Conservation (phyloP, 2,113 vertebrate species). For the Oxygymnocypris stewartii region DNA sequence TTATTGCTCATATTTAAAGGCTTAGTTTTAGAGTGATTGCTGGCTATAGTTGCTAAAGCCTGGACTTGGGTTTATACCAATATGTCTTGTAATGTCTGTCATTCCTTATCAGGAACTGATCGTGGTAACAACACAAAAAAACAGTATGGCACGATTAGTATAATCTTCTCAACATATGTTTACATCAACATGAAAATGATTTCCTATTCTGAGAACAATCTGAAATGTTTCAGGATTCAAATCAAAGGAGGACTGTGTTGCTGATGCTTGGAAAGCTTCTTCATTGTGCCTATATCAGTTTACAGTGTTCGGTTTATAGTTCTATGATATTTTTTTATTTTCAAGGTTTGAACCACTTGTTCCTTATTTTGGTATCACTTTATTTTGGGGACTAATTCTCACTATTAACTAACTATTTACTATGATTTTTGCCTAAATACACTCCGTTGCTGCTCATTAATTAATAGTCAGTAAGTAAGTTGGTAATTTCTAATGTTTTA, state of each 20-base stretch:
- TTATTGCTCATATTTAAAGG: constrained; percentile 54
- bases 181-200: not conserved
- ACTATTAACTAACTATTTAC: not conserved
- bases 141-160: not conserved
- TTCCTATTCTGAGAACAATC: not conserved
- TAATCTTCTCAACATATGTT: not conserved
- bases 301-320: not conserved
- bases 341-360: not conserved
- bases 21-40: constrained; percentile 49
- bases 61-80: constrained; percentile 41
- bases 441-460: not conserved
- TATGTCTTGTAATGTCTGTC: constrained; percentile 46
- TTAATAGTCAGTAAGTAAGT: not conserved
- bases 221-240: not conserved
- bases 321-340: not conserved
- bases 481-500: not conserved
- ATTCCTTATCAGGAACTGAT: constrained; percentile 29
- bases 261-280: not conserved
- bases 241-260: not conserved
- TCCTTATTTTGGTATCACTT: not conserved
- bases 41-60: constrained; percentile 41
- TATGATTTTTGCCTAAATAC: not conserved
- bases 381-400: not conserved
- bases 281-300: not conserved
- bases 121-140: constrained; percentile 2